Base-by-base conservation (phyloP, 2,113 vertebrate species). In the Merops nubicus region DNA sequence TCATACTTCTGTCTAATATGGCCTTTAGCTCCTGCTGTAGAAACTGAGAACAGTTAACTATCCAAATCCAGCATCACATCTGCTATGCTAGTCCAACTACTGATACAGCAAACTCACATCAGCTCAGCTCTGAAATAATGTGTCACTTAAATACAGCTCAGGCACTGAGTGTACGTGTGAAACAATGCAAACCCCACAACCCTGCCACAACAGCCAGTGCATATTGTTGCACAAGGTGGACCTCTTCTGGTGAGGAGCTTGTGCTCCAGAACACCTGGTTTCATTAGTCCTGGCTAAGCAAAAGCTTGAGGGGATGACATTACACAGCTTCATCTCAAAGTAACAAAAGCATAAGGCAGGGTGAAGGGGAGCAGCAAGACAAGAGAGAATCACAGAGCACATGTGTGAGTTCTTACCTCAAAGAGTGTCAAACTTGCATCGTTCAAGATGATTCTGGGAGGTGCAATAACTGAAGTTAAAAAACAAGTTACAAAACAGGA, bases 391-490 rank as follows among this genome's bases (percentile, higher is more conserved):
- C 45, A 57, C 19, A 91, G 69, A 74, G 88, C 34, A 63, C 56
- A 59, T 0, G 4, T 2, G 20, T 14, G 45, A 90, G 31, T 81
- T 23, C 88, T 97, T 98, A 98, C 98, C 98, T 98, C 97, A 51
- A 98, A 98, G 33, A 98, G 98, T 2, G 97, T 98, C 96, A 97
- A 84, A 9, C 69, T 89, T 80, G 96, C 93, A 88, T 98, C 75
- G 1, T 90, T 98, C 97, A 98, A 75, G 91, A 98, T 34, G 33
- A 85, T 93, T 93, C 97, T 98, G 59, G 98, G 98, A 93, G 98
- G 98, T 47, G 98, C 94, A 65, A 98, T 85, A 96, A 98, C 98
- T 98, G 96, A 50, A 91, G 91, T 95, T 90, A 96, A 96, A 97
- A 80, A 97, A 88, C 85, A 84, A 42, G 56, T 60, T 97, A 95